phyloP scores from a whole-genome alignment of 30 jellyfish, hydroid and myxozoan species.

The Clytia hemisphaerica region DNA sequence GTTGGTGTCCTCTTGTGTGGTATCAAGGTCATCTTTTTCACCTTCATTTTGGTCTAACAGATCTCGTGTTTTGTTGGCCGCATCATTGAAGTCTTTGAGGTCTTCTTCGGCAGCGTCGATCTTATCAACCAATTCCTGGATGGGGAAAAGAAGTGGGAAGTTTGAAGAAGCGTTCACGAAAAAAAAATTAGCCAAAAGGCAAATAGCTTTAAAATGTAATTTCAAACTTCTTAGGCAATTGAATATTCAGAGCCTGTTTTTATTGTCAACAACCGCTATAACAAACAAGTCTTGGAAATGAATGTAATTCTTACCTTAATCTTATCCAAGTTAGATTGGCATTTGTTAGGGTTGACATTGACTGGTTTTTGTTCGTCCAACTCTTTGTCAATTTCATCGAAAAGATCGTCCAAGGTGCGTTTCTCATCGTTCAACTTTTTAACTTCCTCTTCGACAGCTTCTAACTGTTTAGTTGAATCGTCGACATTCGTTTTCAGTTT shows the following conservation, averaged over 20 bases:
- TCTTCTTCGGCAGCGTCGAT: constrained; percentile 61
- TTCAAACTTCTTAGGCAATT: too few relatives aligned
- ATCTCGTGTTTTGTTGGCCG: constrained; percentile 48
- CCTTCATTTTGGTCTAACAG: constrained; percentile 63
- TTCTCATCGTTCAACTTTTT: constrained; percentile 44
- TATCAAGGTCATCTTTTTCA: constrained; percentile 56
- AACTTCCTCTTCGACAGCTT: constrained; percentile 52
- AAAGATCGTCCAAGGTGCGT: constrained; percentile 46
- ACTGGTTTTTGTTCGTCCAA: constrained; percentile 44
- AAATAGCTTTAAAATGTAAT: too few relatives aligned
- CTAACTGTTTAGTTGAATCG: constrained; percentile 54
- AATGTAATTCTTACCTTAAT: constrained; percentile 36
- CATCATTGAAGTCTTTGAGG: constrained; percentile 50
- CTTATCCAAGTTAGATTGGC: constrained; percentile 39
- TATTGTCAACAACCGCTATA: too few relatives aligned
- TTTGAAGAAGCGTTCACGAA: too few relatives aligned
- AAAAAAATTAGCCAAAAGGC: too few relatives aligned
- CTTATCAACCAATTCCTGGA: constrained; percentile 43
- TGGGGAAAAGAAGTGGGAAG: too few relatives aligned
- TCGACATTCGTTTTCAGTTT: constrained; percentile 39
- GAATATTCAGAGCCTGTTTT: too few relatives aligned
- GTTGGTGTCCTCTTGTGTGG: constrained; percentile 24
- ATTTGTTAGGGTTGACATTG: constrained; percentile 57
- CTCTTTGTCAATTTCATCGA: constrained; percentile 47
- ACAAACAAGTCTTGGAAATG: background rate